A percentile compares a stretch with the other conserved stretches of the same genome.
Conservation (phyloP, 2,113 vertebrate species). For the Narcine bancroftii region DNA sequence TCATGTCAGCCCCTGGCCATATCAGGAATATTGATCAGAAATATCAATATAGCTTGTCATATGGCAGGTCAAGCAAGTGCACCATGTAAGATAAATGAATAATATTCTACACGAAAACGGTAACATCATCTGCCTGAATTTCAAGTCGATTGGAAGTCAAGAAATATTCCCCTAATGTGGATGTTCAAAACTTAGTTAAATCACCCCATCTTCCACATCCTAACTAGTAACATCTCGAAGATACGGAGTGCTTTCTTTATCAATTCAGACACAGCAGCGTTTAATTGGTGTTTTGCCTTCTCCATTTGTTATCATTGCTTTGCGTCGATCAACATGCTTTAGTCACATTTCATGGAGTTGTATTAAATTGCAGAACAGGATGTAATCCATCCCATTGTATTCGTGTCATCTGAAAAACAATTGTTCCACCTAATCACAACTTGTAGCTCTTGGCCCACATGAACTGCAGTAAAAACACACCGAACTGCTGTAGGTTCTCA, state of each 20-base stretch:
- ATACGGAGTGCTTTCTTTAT: background rate
- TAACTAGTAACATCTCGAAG: background rate
- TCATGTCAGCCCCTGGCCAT: background rate
- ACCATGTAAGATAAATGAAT: background rate
- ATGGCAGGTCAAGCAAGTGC: background rate
- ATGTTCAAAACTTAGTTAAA: background rate
- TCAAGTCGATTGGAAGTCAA: background rate
- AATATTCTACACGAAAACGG: background rate
- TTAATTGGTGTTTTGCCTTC: background rate
- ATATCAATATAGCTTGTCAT: background rate
- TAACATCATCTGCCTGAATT: background rate
- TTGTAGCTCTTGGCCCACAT: no score
- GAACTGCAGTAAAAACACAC: no score
- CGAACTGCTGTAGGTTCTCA: no score
- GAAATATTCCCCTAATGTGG: background rate
- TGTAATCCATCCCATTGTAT: no score
- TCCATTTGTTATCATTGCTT: background rate
- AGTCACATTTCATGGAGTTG: background rate
- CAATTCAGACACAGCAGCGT: background rate
- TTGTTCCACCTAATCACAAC: no score
- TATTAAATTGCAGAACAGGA: no score
- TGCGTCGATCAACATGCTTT: background rate
- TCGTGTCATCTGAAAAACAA: no score
- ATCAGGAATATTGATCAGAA: constrained; percentile 14
- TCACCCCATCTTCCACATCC: background rate